Evolutionary conservation across 2,113 vertebrate species (phyloP).

Genomic region (Charadrius vociferus): DNA sequence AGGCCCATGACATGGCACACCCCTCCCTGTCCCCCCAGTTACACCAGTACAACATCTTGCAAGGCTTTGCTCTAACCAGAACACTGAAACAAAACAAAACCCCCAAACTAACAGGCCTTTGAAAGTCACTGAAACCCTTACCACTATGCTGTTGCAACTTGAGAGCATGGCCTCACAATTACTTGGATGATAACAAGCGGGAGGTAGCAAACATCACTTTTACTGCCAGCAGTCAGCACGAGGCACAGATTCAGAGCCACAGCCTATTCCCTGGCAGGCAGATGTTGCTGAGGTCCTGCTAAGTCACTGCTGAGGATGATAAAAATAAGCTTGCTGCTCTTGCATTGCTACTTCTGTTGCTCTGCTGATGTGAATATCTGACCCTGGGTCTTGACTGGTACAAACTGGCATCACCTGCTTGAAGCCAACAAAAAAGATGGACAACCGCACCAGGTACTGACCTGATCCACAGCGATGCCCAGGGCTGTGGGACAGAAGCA

Average conservation of each 20-base stretch:
- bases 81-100: background rate
- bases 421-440: background rate
- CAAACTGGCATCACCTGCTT: background rate
- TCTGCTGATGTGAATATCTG: background rate
- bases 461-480: accelerated
- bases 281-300: background rate
- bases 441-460: background rate
- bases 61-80: background rate
- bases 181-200: background rate
- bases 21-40: background rate
- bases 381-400: background rate
- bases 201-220: background rate
- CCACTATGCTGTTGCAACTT: accelerated
- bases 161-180: background rate
- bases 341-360: background rate
- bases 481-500: background rate
- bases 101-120: background rate
- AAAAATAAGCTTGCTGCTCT: background rate
- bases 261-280: background rate
- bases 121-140: background rate
- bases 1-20: background rate
- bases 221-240: accelerated
- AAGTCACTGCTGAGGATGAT: background rate
- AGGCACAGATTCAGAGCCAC: background rate
- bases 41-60: background rate